Percentiles rank a stretch among this genome's conserved stretches.
Conservation (phyloP, 2,113 vertebrate genomes). For the Nicator chloris region DNA sequence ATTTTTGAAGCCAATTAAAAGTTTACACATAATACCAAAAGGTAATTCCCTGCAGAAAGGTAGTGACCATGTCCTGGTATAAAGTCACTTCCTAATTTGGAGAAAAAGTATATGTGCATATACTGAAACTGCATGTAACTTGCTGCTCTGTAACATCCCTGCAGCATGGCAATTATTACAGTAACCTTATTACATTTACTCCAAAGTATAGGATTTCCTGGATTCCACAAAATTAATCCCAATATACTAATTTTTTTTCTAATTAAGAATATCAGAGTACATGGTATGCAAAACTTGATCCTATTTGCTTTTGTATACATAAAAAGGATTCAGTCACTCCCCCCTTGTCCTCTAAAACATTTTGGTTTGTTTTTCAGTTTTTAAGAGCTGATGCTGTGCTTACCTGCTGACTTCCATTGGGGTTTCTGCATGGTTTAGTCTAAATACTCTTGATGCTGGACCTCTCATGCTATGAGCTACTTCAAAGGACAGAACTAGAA, state of each 20-base stretch:
- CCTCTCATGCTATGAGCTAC: constrained; percentile 60
- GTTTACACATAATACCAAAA: not conserved
- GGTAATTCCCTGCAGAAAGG: not conserved
- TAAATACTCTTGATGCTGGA: constrained; percentile 64
- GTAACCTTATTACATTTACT: not conserved
- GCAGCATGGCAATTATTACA: not conserved
- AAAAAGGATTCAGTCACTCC: constrained; percentile 29
- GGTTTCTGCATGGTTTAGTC: constrained; percentile 71
- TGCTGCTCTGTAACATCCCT: not conserved
- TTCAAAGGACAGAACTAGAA: constrained; percentile 61
- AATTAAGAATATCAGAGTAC: constrained; percentile 9
- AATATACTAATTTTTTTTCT: not conserved
- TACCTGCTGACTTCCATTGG: constrained; percentile 59
- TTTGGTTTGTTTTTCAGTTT: constrained; percentile 34
- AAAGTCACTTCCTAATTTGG: not conserved
- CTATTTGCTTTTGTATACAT: constrained; percentile 1
- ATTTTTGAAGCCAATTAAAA: constrained; percentile 1
- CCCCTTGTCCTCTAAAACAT: constrained; percentile 13
- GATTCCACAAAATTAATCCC: constrained; percentile 19
- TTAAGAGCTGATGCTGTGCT: constrained; percentile 53
- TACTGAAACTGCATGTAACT: not conserved
- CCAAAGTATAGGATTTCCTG: not conserved
- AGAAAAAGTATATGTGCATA: not conserved
- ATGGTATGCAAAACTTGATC: not conserved
- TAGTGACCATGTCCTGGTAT: not conserved